Conservation (phyloP, 2,888 invertebrate species). For the Cheilosia pagana region DNA sequence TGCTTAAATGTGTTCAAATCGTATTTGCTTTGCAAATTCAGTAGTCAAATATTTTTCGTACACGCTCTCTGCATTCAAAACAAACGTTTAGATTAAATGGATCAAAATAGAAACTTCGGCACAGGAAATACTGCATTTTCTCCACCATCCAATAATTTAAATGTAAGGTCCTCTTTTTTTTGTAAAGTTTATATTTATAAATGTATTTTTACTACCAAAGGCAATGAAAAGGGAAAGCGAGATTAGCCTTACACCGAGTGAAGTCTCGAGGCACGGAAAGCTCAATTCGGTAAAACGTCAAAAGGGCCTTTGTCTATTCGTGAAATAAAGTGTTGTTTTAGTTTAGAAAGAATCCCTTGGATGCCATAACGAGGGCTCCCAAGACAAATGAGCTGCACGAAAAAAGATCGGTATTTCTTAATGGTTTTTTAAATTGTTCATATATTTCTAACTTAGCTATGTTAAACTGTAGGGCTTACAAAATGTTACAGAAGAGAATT, state of each 20-base stretch:
- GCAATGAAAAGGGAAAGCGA: conserved; percentile 79
- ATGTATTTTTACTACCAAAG: conserved; percentile 6
- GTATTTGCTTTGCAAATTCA: conserved; percentile 26
- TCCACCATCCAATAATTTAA: conserved; percentile 12
- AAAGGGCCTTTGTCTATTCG: neutral
- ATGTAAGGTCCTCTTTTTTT: conserved; percentile 33
- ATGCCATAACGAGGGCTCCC: conserved; percentile 80
- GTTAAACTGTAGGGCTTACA: conserved; percentile 53
- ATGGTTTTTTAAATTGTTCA: neutral
- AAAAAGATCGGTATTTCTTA: conserved; percentile 78
- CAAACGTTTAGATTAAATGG: conserved; percentile 22
- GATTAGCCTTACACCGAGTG: conserved; percentile 80
- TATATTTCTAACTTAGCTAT: neutral
- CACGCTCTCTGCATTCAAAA: neutral
- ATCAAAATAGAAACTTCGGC: conserved; percentile 10
- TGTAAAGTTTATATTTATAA: neutral
- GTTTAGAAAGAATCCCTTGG: conserved; percentile 80
- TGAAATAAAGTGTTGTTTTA: conserved; percentile 37
- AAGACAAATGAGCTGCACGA: conserved; percentile 77
- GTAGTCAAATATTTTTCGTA: conserved; percentile 29
- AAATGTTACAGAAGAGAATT: conserved; percentile 44
- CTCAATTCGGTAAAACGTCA: conserved; percentile 28
- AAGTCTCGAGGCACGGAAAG: conserved; percentile 67
- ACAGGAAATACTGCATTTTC: conserved; percentile 5
- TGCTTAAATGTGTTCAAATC: conserved; percentile 20